Conservation (phyloP, 2,113 vertebrate genomes). For the Protobothrops mucrosquamatus region DNA sequence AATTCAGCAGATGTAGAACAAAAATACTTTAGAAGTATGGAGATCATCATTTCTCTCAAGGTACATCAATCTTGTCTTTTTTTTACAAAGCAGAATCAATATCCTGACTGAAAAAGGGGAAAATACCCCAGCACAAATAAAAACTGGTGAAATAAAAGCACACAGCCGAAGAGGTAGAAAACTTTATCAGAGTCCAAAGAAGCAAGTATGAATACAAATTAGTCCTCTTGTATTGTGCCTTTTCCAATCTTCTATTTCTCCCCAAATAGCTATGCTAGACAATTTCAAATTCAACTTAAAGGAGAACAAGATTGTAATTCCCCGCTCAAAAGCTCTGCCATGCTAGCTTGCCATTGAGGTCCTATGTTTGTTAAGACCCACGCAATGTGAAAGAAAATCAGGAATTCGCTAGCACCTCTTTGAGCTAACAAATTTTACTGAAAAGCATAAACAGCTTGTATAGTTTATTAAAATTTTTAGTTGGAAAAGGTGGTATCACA, state of each 20-base stretch:
- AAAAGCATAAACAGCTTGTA: not conserved
- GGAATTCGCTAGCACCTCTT: not conserved
- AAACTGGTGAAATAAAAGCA: not conserved
- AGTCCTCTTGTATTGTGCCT: not conserved
- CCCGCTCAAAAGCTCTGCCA: not conserved
- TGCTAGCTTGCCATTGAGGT: not conserved
- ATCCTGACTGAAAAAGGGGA: not conserved
- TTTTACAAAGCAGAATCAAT: not conserved
- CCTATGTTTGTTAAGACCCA: not conserved
- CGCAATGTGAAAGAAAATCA: not conserved
- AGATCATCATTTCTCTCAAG: conserved; percentile 17
- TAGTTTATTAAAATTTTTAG: not conserved
- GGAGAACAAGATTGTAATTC: not conserved
- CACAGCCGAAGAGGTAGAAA: not conserved
- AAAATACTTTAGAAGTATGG: not conserved
- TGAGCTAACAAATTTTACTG: not conserved
- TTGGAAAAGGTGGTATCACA: not conserved
- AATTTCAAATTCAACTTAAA: not conserved
- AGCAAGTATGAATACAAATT: not conserved
- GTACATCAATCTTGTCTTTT: not conserved
- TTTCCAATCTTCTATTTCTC: not conserved
- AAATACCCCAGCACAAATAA: not conserved
- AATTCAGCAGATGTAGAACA: not conserved
- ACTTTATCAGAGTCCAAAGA: not conserved
- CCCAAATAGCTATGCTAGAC: not conserved